These are phyloP conservation scores for Bungarus multicinctus DNA, from an alignment of 2,113 vertebrate genomes.

Conservation along the genomic window DNA sequence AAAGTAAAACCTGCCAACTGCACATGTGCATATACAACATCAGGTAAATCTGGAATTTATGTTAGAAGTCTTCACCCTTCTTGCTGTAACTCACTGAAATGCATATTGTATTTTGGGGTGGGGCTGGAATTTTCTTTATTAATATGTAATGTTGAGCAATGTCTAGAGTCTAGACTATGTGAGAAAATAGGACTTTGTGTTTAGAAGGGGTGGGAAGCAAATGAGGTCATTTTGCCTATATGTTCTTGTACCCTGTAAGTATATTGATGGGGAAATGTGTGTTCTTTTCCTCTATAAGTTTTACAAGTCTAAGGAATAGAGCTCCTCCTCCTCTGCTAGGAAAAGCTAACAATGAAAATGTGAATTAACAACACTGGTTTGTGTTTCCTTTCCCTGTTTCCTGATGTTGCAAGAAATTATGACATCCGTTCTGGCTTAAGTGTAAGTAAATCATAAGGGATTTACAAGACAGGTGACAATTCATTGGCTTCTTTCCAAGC, in stretches of 20 bases:
- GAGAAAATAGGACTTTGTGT: background rate
- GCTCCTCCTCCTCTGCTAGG: background rate
- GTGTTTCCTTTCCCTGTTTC: background rate
- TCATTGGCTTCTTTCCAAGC: background rate
- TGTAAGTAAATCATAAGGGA: background rate
- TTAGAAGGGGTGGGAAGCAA: background rate
- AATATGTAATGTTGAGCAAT: background rate
- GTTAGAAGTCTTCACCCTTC: too few species aligned
- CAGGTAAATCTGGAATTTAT: background rate
- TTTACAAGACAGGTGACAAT: background rate
- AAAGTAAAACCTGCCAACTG: too few species aligned
- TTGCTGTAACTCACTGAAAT: background rate
- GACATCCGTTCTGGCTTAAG: background rate
- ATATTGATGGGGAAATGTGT: background rate
- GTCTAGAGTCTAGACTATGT: conserved; percentile 12
- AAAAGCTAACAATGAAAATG: background rate
- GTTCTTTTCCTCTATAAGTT: background rate
- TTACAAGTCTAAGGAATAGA: background rate
- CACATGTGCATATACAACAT: too few species aligned
- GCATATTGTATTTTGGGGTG: background rate
- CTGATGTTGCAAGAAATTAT: background rate
- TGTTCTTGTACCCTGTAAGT: background rate
- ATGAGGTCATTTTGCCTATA: background rate
- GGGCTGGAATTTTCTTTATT: background rate
- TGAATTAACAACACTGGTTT: background rate